Percentiles rank a stretch among this genome's conserved stretches.
phyloP scores from a whole-genome alignment of 2,888 invertebrate species.

The Polymixis lichenea region DNA sequence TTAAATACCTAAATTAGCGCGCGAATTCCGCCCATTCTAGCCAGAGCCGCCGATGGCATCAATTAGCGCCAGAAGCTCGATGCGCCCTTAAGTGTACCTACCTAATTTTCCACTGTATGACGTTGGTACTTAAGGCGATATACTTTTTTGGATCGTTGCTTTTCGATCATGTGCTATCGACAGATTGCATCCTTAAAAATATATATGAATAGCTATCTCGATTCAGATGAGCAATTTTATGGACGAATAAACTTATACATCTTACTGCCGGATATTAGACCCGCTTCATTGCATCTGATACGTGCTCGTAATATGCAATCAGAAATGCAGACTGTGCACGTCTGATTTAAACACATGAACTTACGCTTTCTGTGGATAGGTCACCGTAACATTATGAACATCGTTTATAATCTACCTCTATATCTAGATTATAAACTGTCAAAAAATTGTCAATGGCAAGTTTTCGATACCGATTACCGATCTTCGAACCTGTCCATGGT shows the following conservation, averaged over 20 bases:
- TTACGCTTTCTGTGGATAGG: not conserved
- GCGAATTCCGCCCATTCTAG: too few species aligned
- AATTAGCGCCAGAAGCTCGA: too few species aligned
- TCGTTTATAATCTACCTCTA: too few species aligned
- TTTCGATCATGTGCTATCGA: not conserved
- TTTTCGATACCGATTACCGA: too few species aligned
- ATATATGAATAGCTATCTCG: not conserved
- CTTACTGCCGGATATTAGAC: slow-evolving; percentile 15
- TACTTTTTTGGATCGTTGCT: not conserved
- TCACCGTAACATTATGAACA: too few species aligned
- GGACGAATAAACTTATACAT: slow-evolving; percentile 4
- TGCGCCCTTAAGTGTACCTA: too few species aligned
- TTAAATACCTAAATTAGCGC: too few species aligned
- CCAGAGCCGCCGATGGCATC: too few species aligned
- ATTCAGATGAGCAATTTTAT: slow-evolving; percentile 10
- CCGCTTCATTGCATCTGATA: slow-evolving; percentile 8
- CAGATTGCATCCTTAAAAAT: not conserved
- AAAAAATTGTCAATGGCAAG: too few species aligned
- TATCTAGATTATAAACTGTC: too few species aligned
- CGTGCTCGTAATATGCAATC: slow-evolving; percentile 4
- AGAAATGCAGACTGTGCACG: not conserved
- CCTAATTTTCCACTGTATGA: not conserved
- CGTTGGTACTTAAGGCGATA: not conserved
- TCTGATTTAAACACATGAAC: not conserved
- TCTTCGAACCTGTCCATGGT: too few species aligned